Base-by-base conservation (phyloP, 2,113 vertebrate genomes). In the Pimephales promelas region DNA sequence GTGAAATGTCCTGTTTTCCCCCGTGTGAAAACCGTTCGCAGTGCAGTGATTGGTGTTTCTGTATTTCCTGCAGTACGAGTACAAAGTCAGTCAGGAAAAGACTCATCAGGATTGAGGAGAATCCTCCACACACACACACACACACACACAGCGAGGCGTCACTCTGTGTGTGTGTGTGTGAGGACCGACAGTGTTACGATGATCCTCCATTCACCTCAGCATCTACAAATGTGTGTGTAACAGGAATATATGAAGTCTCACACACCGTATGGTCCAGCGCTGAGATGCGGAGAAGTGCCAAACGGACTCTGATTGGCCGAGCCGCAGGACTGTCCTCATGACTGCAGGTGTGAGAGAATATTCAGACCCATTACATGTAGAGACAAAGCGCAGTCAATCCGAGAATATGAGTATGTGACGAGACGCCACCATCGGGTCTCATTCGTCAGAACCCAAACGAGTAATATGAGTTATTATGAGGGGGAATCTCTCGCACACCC, bases 31-130 rank as follows among this genome's bases (percentile, higher is more conserved):
- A n/a, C n/a, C n/a, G n/a, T n/a, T n/a, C n/a, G n/a, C n/a, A n/a
- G n/a, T n/a, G n/a, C n/a, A 40, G 40, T 22, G 31, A n/a, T 54
- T 91, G 90, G 92, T 94, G 62, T 72, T 64, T 36, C 52, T 80
- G 36, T 80, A 62, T 79, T 34, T 93, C 16, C 43, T 62, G 18
- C 59, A 99, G 97, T 99, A 98, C 86, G 97, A 99, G 91, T 95
- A 95, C 89, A 97, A 96, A 91, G 94, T 97, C 83, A 92, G 94
- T 68, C 94, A 95, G 88, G 97, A 97, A 88, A 99, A 99, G 91
- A 95, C 88, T 87, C 97, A 99, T 3, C 94, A 96, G 88, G 97
- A 98, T 91, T 99, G 93, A 98, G 62, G 89, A 31, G 72, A 18
- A 28, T 52, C 66, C 84, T 66, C 68, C 61, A 2, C 54, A 59